Percentiles rank a stretch among this genome's conserved stretches.
Conservation (phyloP, 2,797 vertebrate genomes). For the Garrulus glandarius region DNA sequence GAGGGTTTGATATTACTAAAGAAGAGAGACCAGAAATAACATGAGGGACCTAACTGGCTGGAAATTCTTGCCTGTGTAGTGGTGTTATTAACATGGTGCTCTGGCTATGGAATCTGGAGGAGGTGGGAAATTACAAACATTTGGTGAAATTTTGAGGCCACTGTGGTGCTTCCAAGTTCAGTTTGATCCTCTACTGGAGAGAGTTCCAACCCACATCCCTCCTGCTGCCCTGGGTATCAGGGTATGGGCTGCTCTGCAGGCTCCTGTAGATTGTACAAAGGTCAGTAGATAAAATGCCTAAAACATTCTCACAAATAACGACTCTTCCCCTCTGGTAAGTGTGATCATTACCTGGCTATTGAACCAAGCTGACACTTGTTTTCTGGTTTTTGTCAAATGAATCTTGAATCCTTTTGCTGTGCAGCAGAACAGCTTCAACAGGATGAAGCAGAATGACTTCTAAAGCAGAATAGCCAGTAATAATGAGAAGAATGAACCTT, state of each 20-base stretch:
- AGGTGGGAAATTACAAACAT: neutral
- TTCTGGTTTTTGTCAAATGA: neutral
- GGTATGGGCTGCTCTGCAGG: neutral
- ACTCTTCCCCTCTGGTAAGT: neutral
- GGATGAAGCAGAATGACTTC: neutral
- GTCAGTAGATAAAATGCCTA: neutral
- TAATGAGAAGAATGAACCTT: neutral
- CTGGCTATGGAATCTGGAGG: neutral
- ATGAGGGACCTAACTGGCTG: neutral
- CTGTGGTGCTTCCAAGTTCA: neutral
- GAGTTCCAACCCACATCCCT: neutral
- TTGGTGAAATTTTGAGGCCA: neutral
- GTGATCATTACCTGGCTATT: neutral
- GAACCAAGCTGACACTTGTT: neutral
- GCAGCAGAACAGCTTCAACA: neutral
- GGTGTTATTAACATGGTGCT: neutral
- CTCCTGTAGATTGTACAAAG: neutral
- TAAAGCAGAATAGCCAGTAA: neutral
- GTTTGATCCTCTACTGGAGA: neutral
- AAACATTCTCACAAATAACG: neutral
- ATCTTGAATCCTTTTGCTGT: neutral
- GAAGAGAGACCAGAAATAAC: neutral
- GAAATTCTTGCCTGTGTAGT: neutral
- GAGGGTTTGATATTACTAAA: neutral
- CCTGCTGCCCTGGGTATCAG: neutral